Percentiles rank a stretch among this genome's conserved stretches.
Evolutionary conservation across 2,113 vertebrate species (phyloP).

Genomic region (Cisticola juncidis): DNA sequence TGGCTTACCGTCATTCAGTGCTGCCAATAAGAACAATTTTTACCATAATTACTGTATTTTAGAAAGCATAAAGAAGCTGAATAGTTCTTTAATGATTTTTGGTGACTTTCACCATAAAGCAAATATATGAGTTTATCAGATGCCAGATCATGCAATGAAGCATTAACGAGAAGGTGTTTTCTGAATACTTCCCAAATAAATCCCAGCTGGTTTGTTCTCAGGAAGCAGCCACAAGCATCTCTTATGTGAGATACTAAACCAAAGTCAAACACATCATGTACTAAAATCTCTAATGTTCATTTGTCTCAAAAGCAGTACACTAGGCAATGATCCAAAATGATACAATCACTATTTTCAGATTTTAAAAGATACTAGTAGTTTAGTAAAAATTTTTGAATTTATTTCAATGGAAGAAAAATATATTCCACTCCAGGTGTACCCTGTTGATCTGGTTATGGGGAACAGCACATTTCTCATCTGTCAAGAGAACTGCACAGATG

Average conservation of each 20-base stretch:
- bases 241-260: constrained; percentile 24
- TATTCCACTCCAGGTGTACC: neutral
- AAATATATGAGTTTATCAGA: constrained; percentile 67
- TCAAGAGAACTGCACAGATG: neutral
- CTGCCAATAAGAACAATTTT: constrained; percentile 57
- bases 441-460: neutral
- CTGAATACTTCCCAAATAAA: constrained; percentile 66
- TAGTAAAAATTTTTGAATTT: neutral
- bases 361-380: neutral
- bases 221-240: constrained; percentile 44
- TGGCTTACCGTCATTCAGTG: constrained; percentile 48
- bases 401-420: neutral
- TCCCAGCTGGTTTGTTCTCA: constrained; percentile 71
- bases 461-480: neutral
- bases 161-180: constrained; percentile 68
- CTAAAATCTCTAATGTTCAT: constrained; percentile 36
- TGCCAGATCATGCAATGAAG: constrained; percentile 67
- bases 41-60: constrained; percentile 54
- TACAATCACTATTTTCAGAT: neutral
- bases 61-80: constrained; percentile 33
- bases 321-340: neutral
- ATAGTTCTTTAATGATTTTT: constrained; percentile 61
- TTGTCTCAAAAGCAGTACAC: neutral
- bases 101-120: constrained; percentile 63
- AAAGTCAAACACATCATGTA: constrained; percentile 61